phyloP scores from a whole-genome alignment of 2,888 invertebrate species.

The Machimus atricapillus region DNA sequence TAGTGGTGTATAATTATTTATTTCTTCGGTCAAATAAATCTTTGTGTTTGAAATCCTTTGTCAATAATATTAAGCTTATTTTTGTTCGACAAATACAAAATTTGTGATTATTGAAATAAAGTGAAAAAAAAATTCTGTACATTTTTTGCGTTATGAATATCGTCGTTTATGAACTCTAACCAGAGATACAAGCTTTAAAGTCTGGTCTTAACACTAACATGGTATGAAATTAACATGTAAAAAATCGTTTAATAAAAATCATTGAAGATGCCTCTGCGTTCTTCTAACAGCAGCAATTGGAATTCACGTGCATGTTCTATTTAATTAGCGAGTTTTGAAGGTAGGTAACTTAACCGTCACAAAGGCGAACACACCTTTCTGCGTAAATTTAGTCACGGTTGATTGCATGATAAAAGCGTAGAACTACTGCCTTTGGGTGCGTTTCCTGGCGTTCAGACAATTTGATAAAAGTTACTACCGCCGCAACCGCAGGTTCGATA shows the following conservation, averaged over 20 bases:
- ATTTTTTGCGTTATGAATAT: neutral
- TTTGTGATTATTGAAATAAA: slow-evolving; percentile 23
- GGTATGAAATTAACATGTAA: neutral
- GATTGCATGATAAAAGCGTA: neutral
- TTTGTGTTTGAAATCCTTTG: slow-evolving; percentile 13
- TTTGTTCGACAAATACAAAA: slow-evolving; percentile 26
- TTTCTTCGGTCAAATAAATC: neutral
- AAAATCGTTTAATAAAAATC: neutral
- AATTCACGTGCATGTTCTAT: neutral
- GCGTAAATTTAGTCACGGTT: neutral
- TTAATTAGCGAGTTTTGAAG: neutral
- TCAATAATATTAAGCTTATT: slow-evolving; percentile 26
- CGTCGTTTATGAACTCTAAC: neutral
- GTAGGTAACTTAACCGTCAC: neutral
- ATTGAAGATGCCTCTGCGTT: neutral
- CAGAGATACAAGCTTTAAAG: neutral
- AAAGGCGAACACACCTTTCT: neutral
- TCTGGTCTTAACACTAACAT: neutral
- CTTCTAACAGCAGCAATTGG: neutral
- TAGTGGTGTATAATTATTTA: neutral
- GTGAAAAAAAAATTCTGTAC: slow-evolving; percentile 30
- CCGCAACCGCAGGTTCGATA: neutral
- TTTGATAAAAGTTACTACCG: neutral
- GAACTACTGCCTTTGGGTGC: neutral
- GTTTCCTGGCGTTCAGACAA: neutral